Conservation (phyloP, 1,140 invertebrate genomes). For the Lithobius niger region DNA sequence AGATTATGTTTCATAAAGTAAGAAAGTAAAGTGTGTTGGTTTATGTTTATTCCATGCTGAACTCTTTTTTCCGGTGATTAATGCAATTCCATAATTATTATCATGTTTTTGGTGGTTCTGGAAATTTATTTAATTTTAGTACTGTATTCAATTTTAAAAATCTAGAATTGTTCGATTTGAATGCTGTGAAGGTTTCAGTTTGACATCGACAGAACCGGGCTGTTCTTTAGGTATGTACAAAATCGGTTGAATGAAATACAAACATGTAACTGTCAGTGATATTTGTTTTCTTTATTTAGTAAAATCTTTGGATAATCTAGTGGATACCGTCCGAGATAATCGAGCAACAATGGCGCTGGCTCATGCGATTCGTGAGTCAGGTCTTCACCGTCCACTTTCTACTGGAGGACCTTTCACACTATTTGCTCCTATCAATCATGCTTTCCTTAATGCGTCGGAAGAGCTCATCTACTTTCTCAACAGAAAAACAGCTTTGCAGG, state of each 20-base stretch:
- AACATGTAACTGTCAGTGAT: background rate
- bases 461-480: conserved; percentile 40
- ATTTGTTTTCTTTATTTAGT: conserved; percentile 23
- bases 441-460: conserved; percentile 49
- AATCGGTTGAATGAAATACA: background rate
- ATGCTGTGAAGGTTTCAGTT: conserved; percentile 39
- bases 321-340: conserved; percentile 34
- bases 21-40: background rate
- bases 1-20: background rate
- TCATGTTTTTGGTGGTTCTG: background rate
- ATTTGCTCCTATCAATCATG: conserved; percentile 67
- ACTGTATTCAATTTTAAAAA: background rate
- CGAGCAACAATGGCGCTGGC: conserved; percentile 36
- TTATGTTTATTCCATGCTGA: background rate
- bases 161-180: conserved; percentile 36
- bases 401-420: conserved; percentile 49
- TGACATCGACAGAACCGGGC: conserved; percentile 29
- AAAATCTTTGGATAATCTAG: conserved; percentile 35
- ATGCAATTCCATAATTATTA: too few species aligned
- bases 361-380: conserved; percentile 31
- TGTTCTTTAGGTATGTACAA: conserved; percentile 34
- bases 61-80: background rate
- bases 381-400: conserved; percentile 26
- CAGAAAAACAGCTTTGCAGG: conserved; percentile 1
- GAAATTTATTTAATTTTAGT: background rate